phyloP scores from a whole-genome alignment of 2,113 vertebrate genomes.

The Oryzias melastigma region DNA sequence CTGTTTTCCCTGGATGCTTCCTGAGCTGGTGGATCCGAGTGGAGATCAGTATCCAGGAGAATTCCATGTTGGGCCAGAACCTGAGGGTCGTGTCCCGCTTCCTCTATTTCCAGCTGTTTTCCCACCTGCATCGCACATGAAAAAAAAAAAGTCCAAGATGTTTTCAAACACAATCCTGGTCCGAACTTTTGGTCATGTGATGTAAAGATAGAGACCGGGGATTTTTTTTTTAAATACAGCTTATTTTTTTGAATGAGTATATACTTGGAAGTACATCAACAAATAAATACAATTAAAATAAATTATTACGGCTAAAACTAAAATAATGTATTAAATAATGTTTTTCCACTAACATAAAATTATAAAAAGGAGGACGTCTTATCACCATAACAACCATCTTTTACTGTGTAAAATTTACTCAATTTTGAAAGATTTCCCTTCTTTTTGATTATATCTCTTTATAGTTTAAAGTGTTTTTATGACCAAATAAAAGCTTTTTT shows the following conservation, averaged over 20 bases:
- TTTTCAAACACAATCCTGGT: background rate
- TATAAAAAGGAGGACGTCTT: too few relatives aligned
- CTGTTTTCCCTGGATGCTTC: conserved; percentile 20
- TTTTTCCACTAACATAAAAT: too few relatives aligned
- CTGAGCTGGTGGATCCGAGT: background rate
- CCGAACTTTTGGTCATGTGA: background rate
- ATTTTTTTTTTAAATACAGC: background rate
- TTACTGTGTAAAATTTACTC: too few relatives aligned
- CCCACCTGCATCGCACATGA: conserved; percentile 63
- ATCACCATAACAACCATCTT: too few relatives aligned
- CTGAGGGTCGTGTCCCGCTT: conserved; percentile 76
- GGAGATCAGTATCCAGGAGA: conserved; percentile 82
- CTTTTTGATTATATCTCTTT: too few relatives aligned
- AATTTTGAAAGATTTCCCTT: too few relatives aligned
- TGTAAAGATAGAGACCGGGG: background rate
- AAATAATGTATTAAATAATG: too few relatives aligned
- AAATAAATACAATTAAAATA: too few relatives aligned
- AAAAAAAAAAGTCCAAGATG: background rate
- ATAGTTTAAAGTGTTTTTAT: too few relatives aligned
- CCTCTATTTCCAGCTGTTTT: conserved; percentile 83
- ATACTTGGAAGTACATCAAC: too few relatives aligned
- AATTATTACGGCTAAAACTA: too few relatives aligned
- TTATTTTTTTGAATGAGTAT: background rate
- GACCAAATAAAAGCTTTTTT: too few relatives aligned
- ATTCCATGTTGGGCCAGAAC: conserved; percentile 82